Percentiles rank a stretch among this genome's conserved stretches.
Evolutionary conservation across 1,140 invertebrate species (phyloP).

Genomic region (Lepidurus apus): DNA sequence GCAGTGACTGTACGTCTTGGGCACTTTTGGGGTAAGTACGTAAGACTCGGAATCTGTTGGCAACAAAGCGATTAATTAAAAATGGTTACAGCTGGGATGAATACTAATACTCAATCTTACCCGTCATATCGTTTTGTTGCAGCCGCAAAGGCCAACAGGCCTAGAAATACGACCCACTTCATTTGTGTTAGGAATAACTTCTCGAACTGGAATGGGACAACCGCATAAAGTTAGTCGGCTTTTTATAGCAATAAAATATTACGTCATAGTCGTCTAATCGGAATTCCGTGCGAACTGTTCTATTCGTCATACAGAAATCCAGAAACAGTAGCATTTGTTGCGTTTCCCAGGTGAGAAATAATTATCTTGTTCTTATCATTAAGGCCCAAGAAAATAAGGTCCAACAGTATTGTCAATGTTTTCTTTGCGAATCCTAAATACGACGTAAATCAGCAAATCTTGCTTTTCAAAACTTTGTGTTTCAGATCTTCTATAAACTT

Average conservation of each 20-base stretch:
- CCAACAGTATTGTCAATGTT: too few relatives aligned
- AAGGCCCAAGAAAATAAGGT: too few relatives aligned
- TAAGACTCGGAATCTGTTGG: not conserved
- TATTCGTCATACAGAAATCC: not conserved
- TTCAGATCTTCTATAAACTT: too few relatives aligned
- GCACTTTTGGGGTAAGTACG: not conserved
- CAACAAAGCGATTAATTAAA: not conserved
- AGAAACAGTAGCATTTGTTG: not conserved
- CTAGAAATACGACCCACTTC: slow-evolving; percentile 22
- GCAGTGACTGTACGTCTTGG: not conserved
- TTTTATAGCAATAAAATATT: not conserved
- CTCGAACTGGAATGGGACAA: not conserved
- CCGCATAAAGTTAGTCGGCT: not conserved
- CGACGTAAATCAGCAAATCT: too few relatives aligned
- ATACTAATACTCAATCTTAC: not conserved
- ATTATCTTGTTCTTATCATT: too few relatives aligned
- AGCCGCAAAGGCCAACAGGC: not conserved
- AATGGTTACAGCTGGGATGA: not conserved
- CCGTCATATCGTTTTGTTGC: slow-evolving; percentile 25
- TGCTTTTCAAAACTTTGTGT: too few relatives aligned
- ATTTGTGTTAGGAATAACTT: not conserved
- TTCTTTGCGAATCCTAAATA: too few relatives aligned
- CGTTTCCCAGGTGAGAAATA: not conserved
- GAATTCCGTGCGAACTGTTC: not conserved
- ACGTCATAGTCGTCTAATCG: not conserved